These are phyloP conservation scores for Nipponacmea schrenckii DNA, from an alignment of 2,888 invertebrate genomes.

Conservation along the genomic window DNA sequence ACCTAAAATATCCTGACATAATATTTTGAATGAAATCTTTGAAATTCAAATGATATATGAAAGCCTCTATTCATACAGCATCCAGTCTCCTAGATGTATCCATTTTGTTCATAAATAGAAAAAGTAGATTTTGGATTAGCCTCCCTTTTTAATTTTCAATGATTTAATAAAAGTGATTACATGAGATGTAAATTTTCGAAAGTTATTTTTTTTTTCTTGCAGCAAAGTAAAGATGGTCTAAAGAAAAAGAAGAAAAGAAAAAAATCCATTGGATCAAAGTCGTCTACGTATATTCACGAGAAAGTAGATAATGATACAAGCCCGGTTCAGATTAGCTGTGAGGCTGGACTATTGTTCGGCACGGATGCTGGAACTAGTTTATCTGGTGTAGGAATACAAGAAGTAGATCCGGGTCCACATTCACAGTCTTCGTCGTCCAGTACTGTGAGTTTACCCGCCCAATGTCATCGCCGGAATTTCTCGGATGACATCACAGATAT, in stretches of 20 bases:
- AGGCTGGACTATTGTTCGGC: conserved; percentile 35
- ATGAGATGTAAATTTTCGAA: neutral
- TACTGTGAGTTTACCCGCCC: neutral
- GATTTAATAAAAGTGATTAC: no score
- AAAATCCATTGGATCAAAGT: conserved; percentile 28
- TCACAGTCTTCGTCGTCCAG: neutral
- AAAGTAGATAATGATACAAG: neutral
- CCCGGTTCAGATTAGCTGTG: conserved; percentile 9
- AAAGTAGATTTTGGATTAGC: no score
- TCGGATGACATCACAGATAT: neutral
- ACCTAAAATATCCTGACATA: no score
- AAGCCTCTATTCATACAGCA: no score
- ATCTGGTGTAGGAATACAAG: conserved; percentile 9
- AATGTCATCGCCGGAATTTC: neutral
- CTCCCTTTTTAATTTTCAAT: neutral
- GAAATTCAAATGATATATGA: no score
- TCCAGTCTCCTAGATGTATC: no score
- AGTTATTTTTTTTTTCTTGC: neutral
- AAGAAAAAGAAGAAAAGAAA: conserved; percentile 42
- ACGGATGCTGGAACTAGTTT: conserved; percentile 17
- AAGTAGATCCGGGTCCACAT: neutral
- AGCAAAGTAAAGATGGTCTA: conserved; percentile 11
- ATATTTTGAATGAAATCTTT: no score
- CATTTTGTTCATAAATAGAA: no score
- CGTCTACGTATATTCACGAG: neutral